Conservation (phyloP, 2,888 invertebrate species). For the Neoaliturus tenellus region DNA sequence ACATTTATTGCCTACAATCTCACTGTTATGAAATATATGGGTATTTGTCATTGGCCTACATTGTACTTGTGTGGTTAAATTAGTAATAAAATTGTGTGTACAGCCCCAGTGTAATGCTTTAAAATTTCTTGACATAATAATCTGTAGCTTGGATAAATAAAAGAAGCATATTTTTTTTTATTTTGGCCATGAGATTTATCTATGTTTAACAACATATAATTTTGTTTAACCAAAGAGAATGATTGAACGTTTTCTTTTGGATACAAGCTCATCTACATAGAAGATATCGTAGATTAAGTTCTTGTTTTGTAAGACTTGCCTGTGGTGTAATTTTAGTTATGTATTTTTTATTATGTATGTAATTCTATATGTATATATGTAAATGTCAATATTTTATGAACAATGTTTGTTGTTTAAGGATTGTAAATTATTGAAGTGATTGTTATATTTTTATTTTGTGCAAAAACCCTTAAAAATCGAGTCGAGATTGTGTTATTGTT, state of each 20-base stretch:
- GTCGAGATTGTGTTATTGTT: background rate
- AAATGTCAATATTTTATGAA: conserved; percentile 4
- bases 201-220: too few relatives aligned
- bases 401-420: background rate
- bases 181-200: too few relatives aligned
- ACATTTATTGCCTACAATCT: too few relatives aligned
- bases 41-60: too few relatives aligned
- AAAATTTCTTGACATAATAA: too few relatives aligned
- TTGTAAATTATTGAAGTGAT: background rate
- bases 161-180: too few relatives aligned
- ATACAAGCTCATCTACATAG: background rate
- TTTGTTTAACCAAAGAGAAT: conserved; percentile 1
- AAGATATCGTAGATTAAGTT: background rate
- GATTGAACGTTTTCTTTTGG: background rate
- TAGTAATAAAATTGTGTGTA: too few relatives aligned
- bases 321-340: background rate
- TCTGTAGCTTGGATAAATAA: too few relatives aligned
- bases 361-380: conserved; percentile 27
- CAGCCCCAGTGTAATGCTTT: too few relatives aligned
- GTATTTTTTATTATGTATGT: conserved; percentile 15
- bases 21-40: too few relatives aligned
- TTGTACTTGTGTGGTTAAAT: too few relatives aligned
- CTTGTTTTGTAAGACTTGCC: background rate
- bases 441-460: conserved; percentile 4
- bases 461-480: background rate